phyloP scores from a whole-genome alignment of 2,888 invertebrate species.

The Steinernema scapterisci region DNA sequence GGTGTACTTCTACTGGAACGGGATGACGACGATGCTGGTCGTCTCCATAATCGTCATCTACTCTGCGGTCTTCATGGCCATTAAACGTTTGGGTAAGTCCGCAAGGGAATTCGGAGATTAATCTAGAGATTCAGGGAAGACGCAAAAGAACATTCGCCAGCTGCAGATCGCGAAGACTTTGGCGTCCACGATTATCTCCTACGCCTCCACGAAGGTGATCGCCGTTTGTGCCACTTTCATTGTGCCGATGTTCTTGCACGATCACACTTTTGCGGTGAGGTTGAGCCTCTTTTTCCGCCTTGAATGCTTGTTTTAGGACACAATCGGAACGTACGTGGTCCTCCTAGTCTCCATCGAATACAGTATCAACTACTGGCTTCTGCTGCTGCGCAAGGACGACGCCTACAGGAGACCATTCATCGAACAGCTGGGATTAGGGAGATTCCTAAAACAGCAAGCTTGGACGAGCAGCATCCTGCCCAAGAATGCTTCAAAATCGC shows the following conservation, averaged over 20 bases:
- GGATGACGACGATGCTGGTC: neutral
- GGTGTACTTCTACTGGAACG: constrained; percentile 21
- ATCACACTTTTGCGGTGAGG: neutral
- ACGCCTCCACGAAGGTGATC: neutral
- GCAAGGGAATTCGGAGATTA: neutral
- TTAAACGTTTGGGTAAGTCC: neutral
- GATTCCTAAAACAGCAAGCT: neutral
- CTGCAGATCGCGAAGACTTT: neutral
- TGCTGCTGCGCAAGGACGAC: constrained; percentile 6
- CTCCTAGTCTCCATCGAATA: neutral
- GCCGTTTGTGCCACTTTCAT: neutral
- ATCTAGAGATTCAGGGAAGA: neutral
- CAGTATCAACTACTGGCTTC: constrained; percentile 25
- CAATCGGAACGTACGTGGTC: neutral
- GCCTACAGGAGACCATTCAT: constrained; percentile 16
- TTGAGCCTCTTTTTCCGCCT: too few species aligned
- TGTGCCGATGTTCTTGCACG: neutral
- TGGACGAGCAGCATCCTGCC: too few species aligned
- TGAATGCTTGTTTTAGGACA: neutral
- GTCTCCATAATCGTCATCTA: neutral
- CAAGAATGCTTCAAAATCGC: too few species aligned
- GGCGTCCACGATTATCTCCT: neutral
- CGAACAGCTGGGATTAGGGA: neutral
- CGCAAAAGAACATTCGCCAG: constrained; percentile 1
- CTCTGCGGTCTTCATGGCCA: neutral